These are phyloP conservation scores for Cyanoderma ruficeps DNA, from an alignment of 2,113 vertebrate genomes.

Conservation along the genomic window DNA sequence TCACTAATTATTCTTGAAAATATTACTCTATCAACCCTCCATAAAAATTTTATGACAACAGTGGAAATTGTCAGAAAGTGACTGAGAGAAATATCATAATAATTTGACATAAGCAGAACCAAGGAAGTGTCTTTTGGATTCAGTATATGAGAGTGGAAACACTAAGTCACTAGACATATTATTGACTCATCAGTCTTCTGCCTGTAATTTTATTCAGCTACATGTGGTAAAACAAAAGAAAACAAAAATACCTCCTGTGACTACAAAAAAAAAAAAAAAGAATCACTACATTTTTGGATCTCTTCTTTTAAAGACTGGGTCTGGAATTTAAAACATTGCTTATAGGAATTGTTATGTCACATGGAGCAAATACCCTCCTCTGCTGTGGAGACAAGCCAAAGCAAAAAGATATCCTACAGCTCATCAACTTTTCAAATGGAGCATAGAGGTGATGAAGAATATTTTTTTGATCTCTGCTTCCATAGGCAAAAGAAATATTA, in stretches of 20 bases:
- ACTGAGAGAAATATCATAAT: not conserved
- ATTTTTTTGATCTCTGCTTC: constrained; percentile 9
- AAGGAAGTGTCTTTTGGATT: constrained; percentile 18
- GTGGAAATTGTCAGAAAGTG: not conserved
- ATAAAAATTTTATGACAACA: not conserved
- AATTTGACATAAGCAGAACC: not conserved
- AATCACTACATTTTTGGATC: not conserved
- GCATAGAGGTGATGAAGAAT: not conserved
- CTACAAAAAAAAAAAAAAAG: not conserved
- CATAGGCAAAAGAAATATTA: constrained; percentile 16
- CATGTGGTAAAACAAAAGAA: not conserved
- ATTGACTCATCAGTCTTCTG: not conserved
- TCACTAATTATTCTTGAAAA: not conserved
- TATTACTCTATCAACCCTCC: not conserved
- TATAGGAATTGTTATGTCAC: not conserved
- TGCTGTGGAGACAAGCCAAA: not conserved
- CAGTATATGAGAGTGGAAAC: not conserved
- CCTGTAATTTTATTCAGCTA: not conserved
- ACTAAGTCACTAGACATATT: not conserved
- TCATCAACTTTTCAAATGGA: constrained; percentile 47
- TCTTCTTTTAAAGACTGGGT: not conserved
- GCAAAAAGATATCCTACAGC: constrained; percentile 11
- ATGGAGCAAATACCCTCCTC: not conserved
- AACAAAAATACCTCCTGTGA: not conserved
- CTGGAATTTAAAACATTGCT: not conserved